Evolutionary conservation across 2,888 invertebrate genomes (phyloP).

Genomic region (Oxyteleia sp.): DNA sequence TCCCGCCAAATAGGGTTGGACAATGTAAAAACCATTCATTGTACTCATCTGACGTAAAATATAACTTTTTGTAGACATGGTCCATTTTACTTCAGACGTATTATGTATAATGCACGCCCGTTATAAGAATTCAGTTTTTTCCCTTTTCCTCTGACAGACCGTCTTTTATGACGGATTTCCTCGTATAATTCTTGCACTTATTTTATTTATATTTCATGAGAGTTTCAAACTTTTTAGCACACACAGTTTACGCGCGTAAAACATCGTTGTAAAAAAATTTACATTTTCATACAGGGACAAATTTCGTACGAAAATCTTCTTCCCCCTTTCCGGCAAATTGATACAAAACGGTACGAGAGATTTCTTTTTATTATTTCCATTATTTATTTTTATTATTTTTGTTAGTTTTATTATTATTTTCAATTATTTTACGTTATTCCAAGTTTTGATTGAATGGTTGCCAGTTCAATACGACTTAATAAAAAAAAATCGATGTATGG

Average conservation of each 20-base stretch:
- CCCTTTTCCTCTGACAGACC: slow-evolving; percentile 43
- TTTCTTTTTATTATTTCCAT: no score
- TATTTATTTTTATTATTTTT: no score
- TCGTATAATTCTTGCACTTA: slow-evolving; percentile 43
- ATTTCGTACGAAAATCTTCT: background rate
- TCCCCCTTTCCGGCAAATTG: no score
- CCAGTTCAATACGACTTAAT: no score
- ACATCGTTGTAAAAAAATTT: background rate
- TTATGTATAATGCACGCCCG: slow-evolving; percentile 49
- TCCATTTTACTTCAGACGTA: slow-evolving; percentile 56
- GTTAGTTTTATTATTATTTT: no score
- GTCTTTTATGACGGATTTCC: slow-evolving; percentile 52
- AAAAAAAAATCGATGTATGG: no score
- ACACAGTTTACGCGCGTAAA: slow-evolving; percentile 1
- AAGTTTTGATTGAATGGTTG: no score
- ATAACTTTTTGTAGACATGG: slow-evolving; percentile 50
- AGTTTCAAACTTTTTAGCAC: slow-evolving; percentile 25
- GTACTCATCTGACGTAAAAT: slow-evolving; percentile 41
- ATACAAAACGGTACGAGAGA: no score
- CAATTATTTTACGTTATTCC: no score
- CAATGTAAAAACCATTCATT: slow-evolving; percentile 42
- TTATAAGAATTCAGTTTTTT: slow-evolving; percentile 52
- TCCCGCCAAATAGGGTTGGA: slow-evolving; percentile 24
- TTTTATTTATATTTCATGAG: slow-evolving; percentile 50
- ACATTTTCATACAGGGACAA: background rate